Base-by-base conservation (phyloP, 1,140 invertebrate species). In the Chelonus insularis region DNA sequence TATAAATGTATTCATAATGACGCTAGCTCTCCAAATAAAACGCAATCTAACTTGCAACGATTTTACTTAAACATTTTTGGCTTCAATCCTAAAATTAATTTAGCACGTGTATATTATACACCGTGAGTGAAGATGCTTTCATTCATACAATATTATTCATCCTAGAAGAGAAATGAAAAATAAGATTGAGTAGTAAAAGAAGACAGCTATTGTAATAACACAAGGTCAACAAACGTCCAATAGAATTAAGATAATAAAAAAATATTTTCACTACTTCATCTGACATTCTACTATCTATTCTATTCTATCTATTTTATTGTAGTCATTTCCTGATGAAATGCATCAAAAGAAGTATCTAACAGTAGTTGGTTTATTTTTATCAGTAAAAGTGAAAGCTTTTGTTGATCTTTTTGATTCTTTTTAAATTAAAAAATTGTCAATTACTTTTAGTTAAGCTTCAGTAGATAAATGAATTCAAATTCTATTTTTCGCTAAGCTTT, bases 251-350 rank as follows among this genome's bases (percentile, higher is more conserved):
- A n/a, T 32, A 32, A 16, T 23, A 34, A 20, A 43, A 14, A 20
- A 45, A 66, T 48, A 60, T 43, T 56, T 41, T 25, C 36, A 56
- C 36, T 41, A n/a, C n/a, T n/a, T n/a, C n/a, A n/a, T n/a, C n/a
- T n/a, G n/a, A n/a, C n/a, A n/a, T n/a, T n/a, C n/a, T n/a, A n/a
- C n/a, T n/a, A n/a, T n/a, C n/a, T n/a, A n/a, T n/a, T n/a, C n/a
- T n/a, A n/a, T n/a, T n/a, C n/a, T n/a, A n/a, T n/a, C n/a, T n/a
- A n/a, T n/a, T n/a, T n/a, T n/a, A n/a, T n/a, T n/a, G n/a, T n/a
- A n/a, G n/a, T n/a, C n/a, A n/a, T n/a, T n/a, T n/a, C n/a, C n/a
- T n/a, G n/a, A n/a, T n/a, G n/a, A n/a, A n/a, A n/a, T n/a, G n/a
- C n/a, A n/a, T n/a, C n/a, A n/a, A n/a, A n/a, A n/a, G n/a, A n/a